phyloP scores from a whole-genome alignment of 2,797 vertebrate species.

The Bradypodion ventrale region DNA sequence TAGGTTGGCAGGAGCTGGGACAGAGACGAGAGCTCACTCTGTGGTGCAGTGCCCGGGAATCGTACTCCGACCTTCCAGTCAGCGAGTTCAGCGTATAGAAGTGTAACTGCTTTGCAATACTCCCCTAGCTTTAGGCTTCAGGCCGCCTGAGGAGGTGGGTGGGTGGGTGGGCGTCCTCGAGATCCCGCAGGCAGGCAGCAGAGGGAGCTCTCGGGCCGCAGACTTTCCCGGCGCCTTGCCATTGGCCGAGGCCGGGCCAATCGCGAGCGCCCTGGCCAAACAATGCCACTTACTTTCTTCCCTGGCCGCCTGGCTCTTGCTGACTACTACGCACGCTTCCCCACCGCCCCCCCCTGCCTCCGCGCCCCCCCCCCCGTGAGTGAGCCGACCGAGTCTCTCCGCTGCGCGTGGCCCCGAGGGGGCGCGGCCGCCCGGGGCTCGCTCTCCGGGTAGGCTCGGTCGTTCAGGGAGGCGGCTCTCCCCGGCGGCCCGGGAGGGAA shows the following conservation, averaged over 20 bases:
- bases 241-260: slow-evolving; percentile 25
- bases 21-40: too few relatives aligned
- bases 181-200: slow-evolving; percentile 11
- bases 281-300: slow-evolving; percentile 34
- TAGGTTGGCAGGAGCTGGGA: too few relatives aligned
- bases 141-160: accelerated
- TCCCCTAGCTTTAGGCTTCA: too few relatives aligned
- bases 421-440: too few relatives aligned
- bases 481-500: too few relatives aligned
- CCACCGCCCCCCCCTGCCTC: accelerated
- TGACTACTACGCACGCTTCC: too few relatives aligned
- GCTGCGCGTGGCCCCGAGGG: neutral
- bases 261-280: slow-evolving; percentile 11
- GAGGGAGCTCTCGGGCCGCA: slow-evolving; percentile 6
- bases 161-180: neutral
- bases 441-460: too few relatives aligned
- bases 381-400: neutral
- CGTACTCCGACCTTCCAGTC: too few relatives aligned
- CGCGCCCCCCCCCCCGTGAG: neutral
- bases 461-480: too few relatives aligned
- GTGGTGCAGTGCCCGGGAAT: too few relatives aligned
- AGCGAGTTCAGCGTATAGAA: too few relatives aligned
- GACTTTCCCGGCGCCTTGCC: neutral
- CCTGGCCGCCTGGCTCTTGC: neutral
- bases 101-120: too few relatives aligned